Evolutionary conservation across 1,140 invertebrate genomes (phyloP).

Genomic region (Drosophila mauritiana): DNA sequence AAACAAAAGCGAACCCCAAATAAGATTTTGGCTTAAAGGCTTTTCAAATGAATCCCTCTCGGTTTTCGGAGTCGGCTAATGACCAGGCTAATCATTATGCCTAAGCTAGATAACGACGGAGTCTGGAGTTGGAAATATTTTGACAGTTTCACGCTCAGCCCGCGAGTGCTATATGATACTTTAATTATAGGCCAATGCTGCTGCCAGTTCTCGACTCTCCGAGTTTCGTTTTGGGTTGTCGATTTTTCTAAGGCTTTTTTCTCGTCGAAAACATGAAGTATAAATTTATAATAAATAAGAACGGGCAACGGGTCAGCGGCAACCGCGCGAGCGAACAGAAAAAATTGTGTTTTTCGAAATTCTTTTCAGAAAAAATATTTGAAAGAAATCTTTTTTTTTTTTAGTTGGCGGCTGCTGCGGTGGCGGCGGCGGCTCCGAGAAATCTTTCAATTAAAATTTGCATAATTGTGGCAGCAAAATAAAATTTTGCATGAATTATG

Average conservation of each 20-base stretch:
- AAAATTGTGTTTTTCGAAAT: slow-evolving; percentile 55
- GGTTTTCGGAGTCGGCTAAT: slow-evolving; percentile 54
- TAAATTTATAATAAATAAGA: slow-evolving; percentile 72
- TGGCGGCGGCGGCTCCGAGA: slow-evolving; percentile 31
- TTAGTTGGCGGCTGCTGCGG: slow-evolving; percentile 2
- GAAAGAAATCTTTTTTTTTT: slow-evolving; percentile 40
- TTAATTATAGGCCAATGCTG: slow-evolving; percentile 73
- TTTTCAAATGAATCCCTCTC: slow-evolving; percentile 79
- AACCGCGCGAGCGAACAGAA: slow-evolving; percentile 6
- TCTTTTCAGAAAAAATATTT: slow-evolving; percentile 58
- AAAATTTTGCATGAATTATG: slow-evolving; percentile 80
- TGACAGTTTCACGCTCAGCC: slow-evolving; percentile 80
- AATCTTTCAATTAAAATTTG: slow-evolving; percentile 83
- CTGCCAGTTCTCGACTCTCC: slow-evolving; percentile 19
- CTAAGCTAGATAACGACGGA: slow-evolving; percentile 71
- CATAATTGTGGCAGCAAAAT: slow-evolving; percentile 74
- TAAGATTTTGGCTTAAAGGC: slow-evolving; percentile 78
- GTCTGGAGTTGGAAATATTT: slow-evolving; percentile 69
- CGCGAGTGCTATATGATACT: slow-evolving; percentile 82
- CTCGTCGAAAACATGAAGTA: slow-evolving; percentile 42
- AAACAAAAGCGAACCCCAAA: slow-evolving; percentile 55
- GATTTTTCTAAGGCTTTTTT: slow-evolving; percentile 3
- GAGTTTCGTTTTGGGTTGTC: slow-evolving; percentile 26
- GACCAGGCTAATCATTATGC: slow-evolving; percentile 81
- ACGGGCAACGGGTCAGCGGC: slow-evolving; percentile 47